Percentiles rank a stretch among this genome's conserved stretches.
phyloP scores from a whole-genome alignment of 2,797 vertebrate genomes.

The Aeoliscus strigatus region DNA sequence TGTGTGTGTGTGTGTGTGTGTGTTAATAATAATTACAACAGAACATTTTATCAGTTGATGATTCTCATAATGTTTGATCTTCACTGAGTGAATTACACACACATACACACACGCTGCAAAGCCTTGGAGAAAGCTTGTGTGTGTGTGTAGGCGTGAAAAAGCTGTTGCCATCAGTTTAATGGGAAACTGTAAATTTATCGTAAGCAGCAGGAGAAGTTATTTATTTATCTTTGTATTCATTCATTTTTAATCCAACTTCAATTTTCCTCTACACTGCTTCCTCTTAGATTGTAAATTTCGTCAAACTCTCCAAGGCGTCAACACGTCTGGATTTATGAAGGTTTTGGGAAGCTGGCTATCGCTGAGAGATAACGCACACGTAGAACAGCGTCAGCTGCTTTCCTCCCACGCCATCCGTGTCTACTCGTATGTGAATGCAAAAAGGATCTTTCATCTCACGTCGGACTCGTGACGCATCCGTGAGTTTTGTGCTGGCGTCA shows the following conservation, averaged over 20 bases:
- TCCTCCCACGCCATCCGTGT: no score
- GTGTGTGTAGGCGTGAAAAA: conserved; percentile 56
- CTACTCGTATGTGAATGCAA: no score
- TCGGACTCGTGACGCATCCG: no score
- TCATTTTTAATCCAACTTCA: conserved; percentile 76
- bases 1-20: no score
- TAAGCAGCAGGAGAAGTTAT: conserved; percentile 72
- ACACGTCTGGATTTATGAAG: conserved; percentile 73
- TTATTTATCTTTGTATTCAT: conserved; percentile 78
- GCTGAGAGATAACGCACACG: conserved; percentile 72
- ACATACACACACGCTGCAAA: no score
- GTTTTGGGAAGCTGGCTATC: conserved; percentile 73
- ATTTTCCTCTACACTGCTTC: conserved; percentile 81
- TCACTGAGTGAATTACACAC: no score
- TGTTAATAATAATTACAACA: no score
- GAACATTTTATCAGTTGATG: no score
- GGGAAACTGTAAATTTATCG: conserved; percentile 78
- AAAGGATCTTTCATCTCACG: no score
- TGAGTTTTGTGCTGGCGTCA: no score
- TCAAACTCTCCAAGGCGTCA: conserved; percentile 69
- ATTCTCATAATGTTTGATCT: no score
- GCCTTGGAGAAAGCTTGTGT: no score
- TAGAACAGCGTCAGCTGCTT: conserved; percentile 61
- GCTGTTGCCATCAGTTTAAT: conserved; percentile 76
- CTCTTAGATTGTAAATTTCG: conserved; percentile 78